Conservation (phyloP, 2,888 invertebrate species). For the Frankliniella fusca region DNA sequence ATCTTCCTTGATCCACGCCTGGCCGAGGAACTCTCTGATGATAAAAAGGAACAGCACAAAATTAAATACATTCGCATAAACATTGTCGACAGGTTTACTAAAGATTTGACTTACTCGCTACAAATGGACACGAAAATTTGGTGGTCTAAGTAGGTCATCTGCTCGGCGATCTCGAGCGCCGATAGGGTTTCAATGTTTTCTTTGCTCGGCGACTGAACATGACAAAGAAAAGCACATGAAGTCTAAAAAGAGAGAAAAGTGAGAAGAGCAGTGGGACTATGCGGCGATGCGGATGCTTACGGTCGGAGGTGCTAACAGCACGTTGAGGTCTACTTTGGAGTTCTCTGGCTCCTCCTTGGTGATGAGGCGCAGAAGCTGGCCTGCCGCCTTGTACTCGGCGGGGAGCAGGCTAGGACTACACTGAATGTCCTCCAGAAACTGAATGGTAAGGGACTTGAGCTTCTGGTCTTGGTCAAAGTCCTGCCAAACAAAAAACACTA, state of each 20-base stretch:
- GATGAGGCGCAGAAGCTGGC: conserved; percentile 71
- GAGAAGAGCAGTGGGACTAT: neutral
- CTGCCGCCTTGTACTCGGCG: conserved; percentile 84
- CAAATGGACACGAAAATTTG: conserved; percentile 82
- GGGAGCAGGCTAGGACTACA: conserved; percentile 77
- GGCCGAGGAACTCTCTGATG: conserved; percentile 73
- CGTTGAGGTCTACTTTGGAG: conserved; percentile 63
- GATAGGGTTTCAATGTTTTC: conserved; percentile 81
- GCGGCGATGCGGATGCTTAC: conserved; percentile 49
- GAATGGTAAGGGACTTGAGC: conserved; percentile 71
- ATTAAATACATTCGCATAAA: neutral
- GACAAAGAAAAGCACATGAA: conserved; percentile 31
- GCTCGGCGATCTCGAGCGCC: conserved; percentile 87
- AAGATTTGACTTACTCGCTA: conserved; percentile 71
- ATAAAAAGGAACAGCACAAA: neutral
- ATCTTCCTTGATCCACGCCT: conserved; percentile 87
- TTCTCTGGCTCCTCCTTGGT: conserved; percentile 68
- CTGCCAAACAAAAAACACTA: conserved; percentile 42
- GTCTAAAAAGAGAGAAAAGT: neutral
- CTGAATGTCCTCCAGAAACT: conserved; percentile 83
- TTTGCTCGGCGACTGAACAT: conserved; percentile 65
- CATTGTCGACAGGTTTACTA: neutral
- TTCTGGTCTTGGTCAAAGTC: conserved; percentile 76
- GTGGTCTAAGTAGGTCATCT: conserved; percentile 87
- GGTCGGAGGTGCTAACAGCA: conserved; percentile 63